Evolutionary conservation across 2,113 vertebrate species (phyloP), one percentile per base, ranked within the genome.

Genomic region (Etheostoma cragini): DNA sequence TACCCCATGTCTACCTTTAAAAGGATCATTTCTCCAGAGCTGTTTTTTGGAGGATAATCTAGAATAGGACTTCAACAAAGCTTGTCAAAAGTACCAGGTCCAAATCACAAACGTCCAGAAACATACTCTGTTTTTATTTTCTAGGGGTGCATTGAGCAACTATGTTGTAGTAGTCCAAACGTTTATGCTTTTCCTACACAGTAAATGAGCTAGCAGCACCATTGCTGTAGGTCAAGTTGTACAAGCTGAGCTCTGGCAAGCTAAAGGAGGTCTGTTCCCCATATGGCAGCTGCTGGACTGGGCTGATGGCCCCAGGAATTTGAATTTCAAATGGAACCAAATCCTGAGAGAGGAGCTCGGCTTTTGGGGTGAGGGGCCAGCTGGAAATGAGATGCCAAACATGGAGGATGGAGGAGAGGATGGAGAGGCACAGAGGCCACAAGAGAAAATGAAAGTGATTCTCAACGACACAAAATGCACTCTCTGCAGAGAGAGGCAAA

Each of bases 301-400:
- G 73, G 85, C 83, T 84, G 85, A 90, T 88, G 78, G 91, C 90
- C 86, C 66, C 72, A 75, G 78, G 89, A 91, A 90, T 89, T 88
- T 84, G 52, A 91, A 92, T 88, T 90, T 89, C 76, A 93, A 92
- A 92, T 90, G 81, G 64, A 6, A 82, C 75, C 71, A 88, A 90
- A 83, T 91, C 91, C 86, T 82, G 75, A 81, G 83, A 87, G 92
- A 93, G 79, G 84, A 82, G 84, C 83, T 89, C 72, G 57, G 86
- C 82, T 91, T 91, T 87, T 88, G 75, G 87, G 88, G 80, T 84
- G 82, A 92, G 60, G 79, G 78, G 82, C 84, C 79, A 85, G 71
- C 81, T 91, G 84, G 78, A 87, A 85, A 88, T 76, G 75, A 88
- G 60, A 90, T 75, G 73, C 82, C 81, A 81, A 79, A 81, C 75